Percentiles rank a stretch among this genome's conserved stretches.
phyloP scores from a whole-genome alignment of 1,140 invertebrate genomes.

The Caenorhabditis brenneri region DNA sequence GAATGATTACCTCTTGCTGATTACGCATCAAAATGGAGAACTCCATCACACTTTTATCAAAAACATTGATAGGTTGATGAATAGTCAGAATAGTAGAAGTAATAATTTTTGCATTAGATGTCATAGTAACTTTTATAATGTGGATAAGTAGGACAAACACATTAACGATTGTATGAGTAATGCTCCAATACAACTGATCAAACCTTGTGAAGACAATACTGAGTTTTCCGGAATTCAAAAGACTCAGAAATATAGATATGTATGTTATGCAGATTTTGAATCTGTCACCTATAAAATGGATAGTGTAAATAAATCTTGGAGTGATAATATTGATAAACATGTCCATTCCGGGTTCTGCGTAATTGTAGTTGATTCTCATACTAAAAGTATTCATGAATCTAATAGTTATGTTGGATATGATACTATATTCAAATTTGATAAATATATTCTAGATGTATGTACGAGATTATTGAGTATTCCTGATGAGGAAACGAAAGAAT shows the following conservation, averaged over 20 bases:
- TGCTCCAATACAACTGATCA: conserved; percentile 44
- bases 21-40: no score
- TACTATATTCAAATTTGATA: background rate
- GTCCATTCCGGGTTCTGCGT: conserved; percentile 28
- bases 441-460: conserved; percentile 31
- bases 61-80: no score
- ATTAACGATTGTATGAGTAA: conserved; percentile 51
- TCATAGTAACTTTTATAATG: conserved; percentile 45
- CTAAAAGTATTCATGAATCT: conserved; percentile 30
- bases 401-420: conserved; percentile 21
- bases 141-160: conserved; percentile 53
- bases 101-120: no score
- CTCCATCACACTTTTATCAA: no score
- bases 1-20: no score
- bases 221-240: conserved; percentile 51
- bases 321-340: conserved; percentile 38
- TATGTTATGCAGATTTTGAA: conserved; percentile 51
- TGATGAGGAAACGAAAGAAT: conserved; percentile 37
- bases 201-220: conserved; percentile 45
- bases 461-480: background rate
- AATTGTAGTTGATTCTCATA: conserved; percentile 26
- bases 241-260: conserved; percentile 51
- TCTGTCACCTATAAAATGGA: background rate
- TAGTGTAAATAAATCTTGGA: background rate
- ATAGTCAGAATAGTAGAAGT: no score